These are phyloP conservation scores for Drosophila mauritiana DNA, from an alignment of 1,140 invertebrate species.

Conservation along the genomic window DNA sequence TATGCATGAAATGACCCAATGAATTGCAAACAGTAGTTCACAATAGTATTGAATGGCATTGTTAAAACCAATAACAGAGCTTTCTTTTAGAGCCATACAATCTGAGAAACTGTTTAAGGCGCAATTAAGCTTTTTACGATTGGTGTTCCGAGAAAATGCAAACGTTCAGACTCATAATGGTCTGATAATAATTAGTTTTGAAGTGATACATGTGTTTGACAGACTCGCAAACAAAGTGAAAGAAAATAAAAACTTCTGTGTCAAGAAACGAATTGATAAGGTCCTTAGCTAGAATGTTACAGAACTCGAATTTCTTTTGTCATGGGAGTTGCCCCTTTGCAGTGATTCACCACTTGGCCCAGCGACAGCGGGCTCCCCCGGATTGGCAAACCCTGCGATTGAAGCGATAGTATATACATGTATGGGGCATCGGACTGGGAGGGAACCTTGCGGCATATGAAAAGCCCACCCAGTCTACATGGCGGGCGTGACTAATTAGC, in stretches of 20 bases:
- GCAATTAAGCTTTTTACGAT: no score
- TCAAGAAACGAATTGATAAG: no score
- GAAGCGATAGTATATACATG: constrained; percentile 6
- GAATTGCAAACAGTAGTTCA: not conserved
- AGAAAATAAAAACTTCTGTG: no score
- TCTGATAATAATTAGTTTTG: no score
- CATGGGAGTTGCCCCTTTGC: constrained; percentile 32
- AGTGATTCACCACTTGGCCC: constrained; percentile 26
- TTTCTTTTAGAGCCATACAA: no score
- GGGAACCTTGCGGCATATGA: not conserved
- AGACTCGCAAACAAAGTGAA: no score
- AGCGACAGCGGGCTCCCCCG: constrained; percentile 13
- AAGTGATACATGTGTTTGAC: no score
- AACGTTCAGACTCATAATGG: no score
- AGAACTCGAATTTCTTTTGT: constrained; percentile 21
- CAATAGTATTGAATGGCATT: not conserved
- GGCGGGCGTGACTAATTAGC: constrained; percentile 46
- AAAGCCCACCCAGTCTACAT: constrained; percentile 25
- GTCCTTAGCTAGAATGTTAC: no score
- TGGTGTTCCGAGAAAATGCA: not conserved
- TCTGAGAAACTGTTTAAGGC: no score
- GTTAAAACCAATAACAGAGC: not conserved
- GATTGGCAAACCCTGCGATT: constrained; percentile 17
- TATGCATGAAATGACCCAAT: not conserved
- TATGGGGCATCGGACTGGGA: not conserved